phyloP scores from a whole-genome alignment of 2,888 invertebrate species.

The Drosophila mercatorum region DNA sequence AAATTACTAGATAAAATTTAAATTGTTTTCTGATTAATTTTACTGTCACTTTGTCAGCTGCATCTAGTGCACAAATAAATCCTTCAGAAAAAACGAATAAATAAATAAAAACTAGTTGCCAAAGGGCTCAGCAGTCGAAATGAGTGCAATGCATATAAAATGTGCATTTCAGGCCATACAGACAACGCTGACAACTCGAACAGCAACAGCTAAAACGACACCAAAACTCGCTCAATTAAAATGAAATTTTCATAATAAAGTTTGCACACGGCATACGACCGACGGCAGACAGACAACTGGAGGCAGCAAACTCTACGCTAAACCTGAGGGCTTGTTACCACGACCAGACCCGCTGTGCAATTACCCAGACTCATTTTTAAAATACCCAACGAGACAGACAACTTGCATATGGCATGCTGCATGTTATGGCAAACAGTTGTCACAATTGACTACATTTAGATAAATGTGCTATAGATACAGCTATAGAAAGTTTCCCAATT shows the following conservation, averaged over 20 bases:
- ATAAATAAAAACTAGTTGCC: conserved; percentile 17
- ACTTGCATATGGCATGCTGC: neutral
- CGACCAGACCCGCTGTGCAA: conserved; percentile 46
- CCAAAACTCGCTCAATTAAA: conserved; percentile 69
- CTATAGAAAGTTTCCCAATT: no score
- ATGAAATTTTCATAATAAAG: conserved; percentile 78
- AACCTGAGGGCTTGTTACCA: conserved; percentile 42
- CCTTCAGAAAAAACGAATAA: conserved; percentile 4
- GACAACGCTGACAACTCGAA: conserved; percentile 23
- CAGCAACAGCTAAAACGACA: conserved; percentile 23
- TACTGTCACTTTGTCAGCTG: conserved; percentile 30
- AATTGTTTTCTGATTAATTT: conserved; percentile 4
- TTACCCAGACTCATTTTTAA: conserved; percentile 35
- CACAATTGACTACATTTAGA: neutral
- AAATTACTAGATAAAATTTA: no score
- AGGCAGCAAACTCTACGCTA: neutral
- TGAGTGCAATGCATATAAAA: conserved; percentile 48
- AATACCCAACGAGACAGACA: neutral
- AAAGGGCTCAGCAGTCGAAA: conserved; percentile 24
- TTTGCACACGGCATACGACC: conserved; percentile 37
- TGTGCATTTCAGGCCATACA: conserved; percentile 16
- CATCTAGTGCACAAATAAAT: conserved; percentile 46
- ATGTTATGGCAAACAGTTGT: neutral
- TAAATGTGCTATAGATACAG: no score
- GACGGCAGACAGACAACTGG: neutral